Conservation (phyloP, 2,113 vertebrate genomes). For the Podarcis cretensis region DNA sequence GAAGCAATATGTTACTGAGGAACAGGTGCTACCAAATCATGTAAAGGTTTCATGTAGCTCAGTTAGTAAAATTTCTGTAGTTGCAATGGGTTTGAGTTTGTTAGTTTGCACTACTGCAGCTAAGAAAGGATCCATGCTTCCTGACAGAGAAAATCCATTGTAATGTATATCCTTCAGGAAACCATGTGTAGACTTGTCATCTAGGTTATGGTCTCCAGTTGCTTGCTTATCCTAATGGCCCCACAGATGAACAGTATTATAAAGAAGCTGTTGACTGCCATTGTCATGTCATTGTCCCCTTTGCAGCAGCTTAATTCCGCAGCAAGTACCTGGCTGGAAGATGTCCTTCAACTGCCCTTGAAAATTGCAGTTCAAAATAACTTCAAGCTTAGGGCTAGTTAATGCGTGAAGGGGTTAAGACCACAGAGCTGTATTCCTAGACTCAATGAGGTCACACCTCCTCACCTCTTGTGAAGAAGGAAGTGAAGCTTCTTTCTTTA, state of each 20-base stretch:
- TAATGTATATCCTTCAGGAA: not conserved
- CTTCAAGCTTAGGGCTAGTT: too few species aligned
- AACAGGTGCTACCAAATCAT: not conserved
- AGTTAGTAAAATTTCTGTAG: not conserved
- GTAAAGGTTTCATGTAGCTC: not conserved
- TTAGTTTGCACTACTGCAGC: not conserved
- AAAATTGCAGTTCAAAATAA: too few species aligned
- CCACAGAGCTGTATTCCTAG: too few species aligned
- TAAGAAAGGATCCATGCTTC: not conserved
- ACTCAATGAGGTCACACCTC: too few species aligned
- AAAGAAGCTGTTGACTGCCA: not conserved
- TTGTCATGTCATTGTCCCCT: not conserved
- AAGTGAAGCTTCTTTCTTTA: too few species aligned
- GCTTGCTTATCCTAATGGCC: not conserved
- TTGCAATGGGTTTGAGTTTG: not conserved
- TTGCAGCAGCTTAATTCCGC: not conserved
- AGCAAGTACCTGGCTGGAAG: not conserved
- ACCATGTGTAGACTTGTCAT: not conserved
- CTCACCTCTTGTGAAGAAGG: too few species aligned
- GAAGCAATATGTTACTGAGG: not conserved
- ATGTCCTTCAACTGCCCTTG: too few species aligned
- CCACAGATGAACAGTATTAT: too few species aligned
- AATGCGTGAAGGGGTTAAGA: too few species aligned
- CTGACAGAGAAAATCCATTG: not conserved
- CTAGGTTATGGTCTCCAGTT: not conserved